Conservation (phyloP, 2,888 invertebrate genomes). For the Sinohyriopsis cumingii region DNA sequence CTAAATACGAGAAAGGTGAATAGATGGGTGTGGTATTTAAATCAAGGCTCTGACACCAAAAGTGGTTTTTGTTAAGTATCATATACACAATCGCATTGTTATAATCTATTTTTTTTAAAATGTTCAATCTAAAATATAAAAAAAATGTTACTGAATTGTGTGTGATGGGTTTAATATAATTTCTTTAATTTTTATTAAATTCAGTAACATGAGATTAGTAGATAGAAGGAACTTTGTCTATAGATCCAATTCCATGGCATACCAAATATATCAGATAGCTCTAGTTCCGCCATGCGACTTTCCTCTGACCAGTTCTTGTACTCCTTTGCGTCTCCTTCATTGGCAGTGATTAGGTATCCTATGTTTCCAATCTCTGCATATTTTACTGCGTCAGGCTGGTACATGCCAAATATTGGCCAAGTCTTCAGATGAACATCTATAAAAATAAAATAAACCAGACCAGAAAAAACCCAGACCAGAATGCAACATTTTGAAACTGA, state of each 20-base stretch:
- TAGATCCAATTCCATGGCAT: not conserved
- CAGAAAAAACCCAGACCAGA: not conserved
- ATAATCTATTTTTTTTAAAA: no score
- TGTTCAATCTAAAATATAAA: no score
- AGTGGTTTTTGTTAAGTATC: no score
- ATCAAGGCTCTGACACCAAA: no score
- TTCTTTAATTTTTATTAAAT: no score
- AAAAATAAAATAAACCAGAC: not conserved
- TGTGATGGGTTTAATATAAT: no score
- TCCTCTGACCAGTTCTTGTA: conserved; percentile 38
- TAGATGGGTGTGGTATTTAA: no score
- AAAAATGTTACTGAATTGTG: no score
- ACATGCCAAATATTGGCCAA: conserved; percentile 56
- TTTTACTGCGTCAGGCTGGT: conserved; percentile 53
- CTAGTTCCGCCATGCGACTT: conserved; percentile 20
- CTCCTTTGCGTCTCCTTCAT: conserved; percentile 57
- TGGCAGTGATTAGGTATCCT: conserved; percentile 50
- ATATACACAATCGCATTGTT: no score
- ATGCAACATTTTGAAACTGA: not conserved
- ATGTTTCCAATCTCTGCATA: conserved; percentile 30
- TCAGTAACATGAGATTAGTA: no score
- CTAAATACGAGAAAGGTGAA: no score
- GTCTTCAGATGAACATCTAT: conserved; percentile 44
- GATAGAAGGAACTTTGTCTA: not conserved
- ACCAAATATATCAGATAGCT: conserved; percentile 27